Evolutionary conservation across 1,140 invertebrate genomes (phyloP), one percentile per base, ranked within the genome.

Genomic region (Brachionus asplanchnoidis): DNA sequence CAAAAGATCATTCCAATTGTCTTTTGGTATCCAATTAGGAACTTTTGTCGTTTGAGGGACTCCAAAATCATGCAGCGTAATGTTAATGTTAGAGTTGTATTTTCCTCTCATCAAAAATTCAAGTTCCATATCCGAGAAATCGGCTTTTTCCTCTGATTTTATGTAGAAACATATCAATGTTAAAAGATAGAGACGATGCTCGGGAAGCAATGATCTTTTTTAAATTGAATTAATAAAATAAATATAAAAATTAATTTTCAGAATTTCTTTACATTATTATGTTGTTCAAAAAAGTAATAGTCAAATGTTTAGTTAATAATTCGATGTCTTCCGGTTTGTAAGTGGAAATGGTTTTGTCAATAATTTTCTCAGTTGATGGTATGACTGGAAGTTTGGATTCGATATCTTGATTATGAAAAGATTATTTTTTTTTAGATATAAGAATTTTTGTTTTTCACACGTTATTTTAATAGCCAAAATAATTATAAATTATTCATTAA

Each of bases 1-100:
- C 83, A 90, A 66, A 14, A 90, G 87, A 80, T 90, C 88, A 70
- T 90, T 88, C 89, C 89, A 90, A 79, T 87, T 87, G 77, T 89
- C 87, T 79, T 85, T 86, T 1, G 88, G 87, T 20, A 90, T 80
- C 88, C 88, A 89, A 12, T 70, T 53, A 6, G 89, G 89, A 9
- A 86, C 85, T 2, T 77, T 78, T 23, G 86, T 87, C 26, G 87
- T 86, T 85, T 87, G 88, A 3, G 79, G 56, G 3, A 82, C 53
- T 84, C 89, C 88, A 87, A 90, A 90, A 85, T 90, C 89, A 28
- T 86, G 85, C 42, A 90, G 80, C 3, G 87, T 88, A 40, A 90
- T 86, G 86, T 88, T 88, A 86, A 90, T 88, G 32, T 88, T 88
- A 4, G 89, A 84, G 11, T 36, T 46, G n/a, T 73, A 50, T 44